phyloP scores from a whole-genome alignment of 2,113 vertebrate species.

The Rhea pennata region DNA sequence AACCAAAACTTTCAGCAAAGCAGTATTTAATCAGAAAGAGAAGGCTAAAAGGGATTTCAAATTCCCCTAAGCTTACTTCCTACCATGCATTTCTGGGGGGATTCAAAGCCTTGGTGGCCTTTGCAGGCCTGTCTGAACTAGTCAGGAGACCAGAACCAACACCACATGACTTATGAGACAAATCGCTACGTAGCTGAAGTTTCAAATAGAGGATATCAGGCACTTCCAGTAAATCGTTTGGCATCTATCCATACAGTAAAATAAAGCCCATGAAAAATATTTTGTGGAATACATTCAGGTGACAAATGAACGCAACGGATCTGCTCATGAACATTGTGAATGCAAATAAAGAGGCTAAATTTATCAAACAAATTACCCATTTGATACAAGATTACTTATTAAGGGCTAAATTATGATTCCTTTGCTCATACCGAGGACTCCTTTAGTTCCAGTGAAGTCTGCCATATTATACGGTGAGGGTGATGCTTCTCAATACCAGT shows the following conservation, averaged over 20 bases:
- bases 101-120: rapidly evolving
- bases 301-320: constrained; percentile 45
- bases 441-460: background rate
- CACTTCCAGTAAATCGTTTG: constrained; percentile 48
- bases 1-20: background rate
- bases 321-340: constrained; percentile 22
- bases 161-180: background rate
- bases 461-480: background rate
- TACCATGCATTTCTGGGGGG: rapidly evolving
- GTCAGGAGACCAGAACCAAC: background rate
- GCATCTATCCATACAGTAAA: constrained; percentile 29
- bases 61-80: background rate
- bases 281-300: constrained; percentile 47
- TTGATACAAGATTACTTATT: constrained; percentile 43
- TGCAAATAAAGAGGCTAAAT: constrained; percentile 57
- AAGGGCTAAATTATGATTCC: constrained; percentile 15
- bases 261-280: constrained; percentile 49
- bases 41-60: background rate
- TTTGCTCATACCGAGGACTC: background rate
- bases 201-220: background rate
- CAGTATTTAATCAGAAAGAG: background rate
- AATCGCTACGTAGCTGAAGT: background rate
- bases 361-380: constrained; percentile 33
- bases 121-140: background rate
- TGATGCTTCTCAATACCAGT: background rate